phyloP scores from a whole-genome alignment of 2,888 invertebrate genomes.

The Scaptomyza polygonia region DNA sequence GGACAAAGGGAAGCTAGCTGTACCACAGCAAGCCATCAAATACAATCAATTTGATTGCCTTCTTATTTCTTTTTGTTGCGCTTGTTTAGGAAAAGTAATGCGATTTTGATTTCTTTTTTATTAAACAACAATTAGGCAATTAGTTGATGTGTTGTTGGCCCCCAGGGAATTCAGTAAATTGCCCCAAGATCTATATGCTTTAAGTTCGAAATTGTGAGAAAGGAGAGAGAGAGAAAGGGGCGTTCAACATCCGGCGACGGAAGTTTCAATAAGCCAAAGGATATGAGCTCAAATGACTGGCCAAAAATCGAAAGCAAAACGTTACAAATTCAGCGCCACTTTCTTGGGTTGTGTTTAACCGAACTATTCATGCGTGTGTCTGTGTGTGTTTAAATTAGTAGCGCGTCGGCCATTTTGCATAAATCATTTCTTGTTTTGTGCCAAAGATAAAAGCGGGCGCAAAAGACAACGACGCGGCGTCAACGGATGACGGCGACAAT shows the following conservation, averaged over 20 bases:
- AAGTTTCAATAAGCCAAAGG: constrained; percentile 70
- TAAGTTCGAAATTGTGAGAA: background rate
- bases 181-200: constrained; percentile 2
- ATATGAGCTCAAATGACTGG: constrained; percentile 74
- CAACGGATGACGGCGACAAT: constrained; percentile 48
- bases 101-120: constrained; percentile 60
- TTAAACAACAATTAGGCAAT: constrained; percentile 69
- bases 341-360: constrained; percentile 30
- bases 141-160: constrained; percentile 52
- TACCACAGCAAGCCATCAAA: constrained; percentile 60
- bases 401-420: constrained; percentile 68
- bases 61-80: constrained; percentile 29
- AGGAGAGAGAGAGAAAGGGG: background rate
- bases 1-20: background rate
- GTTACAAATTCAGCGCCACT: constrained; percentile 19
- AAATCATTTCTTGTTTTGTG: constrained; percentile 78
- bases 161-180: background rate
- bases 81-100: constrained; percentile 48
- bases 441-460: constrained; percentile 62
- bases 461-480: constrained; percentile 43
- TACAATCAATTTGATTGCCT: constrained; percentile 77
- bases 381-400: constrained; percentile 68
- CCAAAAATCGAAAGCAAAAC: constrained; percentile 34
- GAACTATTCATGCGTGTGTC: constrained; percentile 39
- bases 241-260: constrained; percentile 67